Conservation (phyloP, 2,113 vertebrate genomes). For the Suncus etruscus region DNA sequence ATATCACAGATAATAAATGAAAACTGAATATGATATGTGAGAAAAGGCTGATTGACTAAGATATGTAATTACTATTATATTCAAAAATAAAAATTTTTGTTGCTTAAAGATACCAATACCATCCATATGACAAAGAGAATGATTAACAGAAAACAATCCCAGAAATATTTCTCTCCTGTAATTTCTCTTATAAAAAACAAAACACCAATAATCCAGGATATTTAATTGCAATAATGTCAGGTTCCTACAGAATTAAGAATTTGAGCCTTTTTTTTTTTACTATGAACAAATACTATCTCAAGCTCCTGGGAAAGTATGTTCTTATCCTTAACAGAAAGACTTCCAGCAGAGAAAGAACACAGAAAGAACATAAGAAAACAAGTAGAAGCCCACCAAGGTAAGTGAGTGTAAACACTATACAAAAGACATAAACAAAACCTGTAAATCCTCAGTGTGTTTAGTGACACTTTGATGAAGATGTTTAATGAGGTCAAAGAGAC, state of each 20-base stretch:
- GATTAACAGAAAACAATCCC: neutral
- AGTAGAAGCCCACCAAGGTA: no score
- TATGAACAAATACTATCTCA: neutral
- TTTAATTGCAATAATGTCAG: neutral
- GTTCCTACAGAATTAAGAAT: neutral
- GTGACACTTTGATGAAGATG: no score
- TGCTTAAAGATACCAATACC: neutral
- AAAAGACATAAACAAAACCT: no score
- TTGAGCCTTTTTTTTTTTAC: neutral
- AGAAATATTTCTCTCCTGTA: neutral
- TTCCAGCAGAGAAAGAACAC: no score
- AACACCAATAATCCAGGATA: neutral
- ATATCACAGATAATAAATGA: neutral
- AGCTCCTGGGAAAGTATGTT: neutral
- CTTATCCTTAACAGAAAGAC: neutral
- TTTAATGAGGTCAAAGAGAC: no score
- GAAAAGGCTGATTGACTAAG: neutral
- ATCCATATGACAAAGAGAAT: neutral
- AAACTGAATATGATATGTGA: constrained; percentile 18
- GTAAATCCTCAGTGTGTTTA: no score
- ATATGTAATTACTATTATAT: constrained; percentile 1
- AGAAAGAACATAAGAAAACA: no score
- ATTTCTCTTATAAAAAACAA: neutral
- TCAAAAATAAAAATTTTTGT: neutral
- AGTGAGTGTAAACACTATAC: no score